Evolutionary conservation across 1,140 invertebrate genomes (phyloP).

Genomic region (Penaeus indicus): DNA sequence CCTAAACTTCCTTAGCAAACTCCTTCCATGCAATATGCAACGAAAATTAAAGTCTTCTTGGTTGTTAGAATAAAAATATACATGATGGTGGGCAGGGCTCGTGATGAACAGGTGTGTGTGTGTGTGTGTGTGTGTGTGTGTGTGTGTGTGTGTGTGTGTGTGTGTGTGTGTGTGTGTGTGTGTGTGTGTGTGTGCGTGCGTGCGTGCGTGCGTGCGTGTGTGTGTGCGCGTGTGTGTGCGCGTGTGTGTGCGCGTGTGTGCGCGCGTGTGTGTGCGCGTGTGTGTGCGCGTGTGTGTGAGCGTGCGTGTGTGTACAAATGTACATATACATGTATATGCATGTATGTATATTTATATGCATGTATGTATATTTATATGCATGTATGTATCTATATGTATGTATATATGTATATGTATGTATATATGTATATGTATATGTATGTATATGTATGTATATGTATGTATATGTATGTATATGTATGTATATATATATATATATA

Average conservation of each 20-base stretch:
- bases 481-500: constrained; percentile 4
- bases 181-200: too few species aligned
- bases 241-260: too few species aligned
- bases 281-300: neutral
- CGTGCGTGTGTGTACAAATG: neutral
- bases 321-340: constrained; percentile 20
- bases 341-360: constrained; percentile 13
- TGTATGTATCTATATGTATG: constrained; percentile 3
- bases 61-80: neutral
- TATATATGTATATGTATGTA: constrained; percentile 21
- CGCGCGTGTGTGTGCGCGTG: too few species aligned
- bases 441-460: neutral
- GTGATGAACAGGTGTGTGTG: neutral
- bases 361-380: constrained; percentile 7
- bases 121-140: neutral
- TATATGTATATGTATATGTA: constrained; percentile 24
- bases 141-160: too few species aligned
- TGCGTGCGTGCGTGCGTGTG: neutral
- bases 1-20: too few species aligned
- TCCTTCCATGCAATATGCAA: too few species aligned
- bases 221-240: neutral
- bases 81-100: too few species aligned
- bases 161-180: too few species aligned
- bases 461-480: neutral
- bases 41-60: neutral